Base-by-base conservation (phyloP, 2,888 invertebrate genomes). In the Sesamia inferens region DNA sequence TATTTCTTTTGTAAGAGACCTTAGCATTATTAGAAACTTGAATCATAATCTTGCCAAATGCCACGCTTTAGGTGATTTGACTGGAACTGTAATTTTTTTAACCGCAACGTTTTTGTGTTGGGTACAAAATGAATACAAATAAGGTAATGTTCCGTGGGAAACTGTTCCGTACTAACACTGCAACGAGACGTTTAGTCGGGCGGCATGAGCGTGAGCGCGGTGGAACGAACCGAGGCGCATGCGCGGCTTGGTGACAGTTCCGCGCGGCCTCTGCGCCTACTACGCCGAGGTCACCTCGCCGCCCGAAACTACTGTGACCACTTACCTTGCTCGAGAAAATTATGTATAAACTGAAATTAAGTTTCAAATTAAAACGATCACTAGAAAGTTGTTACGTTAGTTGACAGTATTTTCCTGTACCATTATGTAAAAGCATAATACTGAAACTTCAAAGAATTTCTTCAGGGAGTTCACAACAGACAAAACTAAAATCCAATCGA, bases 141-240 rank as follows among this genome's bases (percentile, higher is more conserved):
- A 77, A 82, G 62, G 66, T 71, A 82, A 78, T 84, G 58, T 72
- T 85, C 81, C 90, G 91, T 92, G 91, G 90, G 91, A 92, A 92
- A 85, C 80, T 68, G 78, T 76, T 81, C 80, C 74, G 70, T 74
- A 75, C 76, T 79, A 84, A 71, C 70, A 82, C 84, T 86, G 85
- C 87, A 87, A 83, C 85, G 81, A 87, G 79, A 78, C 78, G 74
- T 73, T 78, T 74, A 81, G 81, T 85, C 65, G 84, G 78, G 74
- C 83, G 84, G 88, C 88, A 89, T 89, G 91, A 89, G 88, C 90
- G 88, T 89, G 89, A 89, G 88, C 86, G 89, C 85, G 88, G 92
- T 92, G 95, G 94, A 94, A 94, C 95, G 94, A 95, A 95, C 87
- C 87, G 91, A 87, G 79, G 88, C 87, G 87, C 95, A 94, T 93